Evolutionary conservation across 1,140 invertebrate species (phyloP), one percentile per base, ranked within the genome.

Genomic region (Mylabris phalerata): DNA sequence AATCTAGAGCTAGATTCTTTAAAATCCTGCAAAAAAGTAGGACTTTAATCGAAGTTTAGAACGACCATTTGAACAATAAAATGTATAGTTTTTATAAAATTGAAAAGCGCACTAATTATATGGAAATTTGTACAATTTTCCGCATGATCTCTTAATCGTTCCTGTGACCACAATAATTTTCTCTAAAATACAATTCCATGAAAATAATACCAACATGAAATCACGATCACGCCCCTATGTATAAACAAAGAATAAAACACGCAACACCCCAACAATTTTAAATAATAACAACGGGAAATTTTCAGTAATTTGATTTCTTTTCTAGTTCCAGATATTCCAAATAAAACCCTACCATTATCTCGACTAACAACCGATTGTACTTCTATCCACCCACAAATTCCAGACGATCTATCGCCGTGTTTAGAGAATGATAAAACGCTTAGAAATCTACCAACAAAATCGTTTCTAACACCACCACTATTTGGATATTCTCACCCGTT

Each of bases 131-230:
- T 32, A 51, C 59, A 51, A 51, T 56, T 7, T 57, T 56, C 43
- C 41, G 44, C 54, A 56, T 42, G 54, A 56, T 61, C 32, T 7
- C 4, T 7, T 32, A 24, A 55, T 61, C 11, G 38, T 56, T 61
- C 48, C 48, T 61, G 41, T 64, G 59, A 60, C 56, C 48, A 55
- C 61, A 61, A 62, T 57, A 62, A 64, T 61, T 58, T 51, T 57
- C 48, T 55, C 48, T 50, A 60, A 45, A 59, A 61, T 39, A 52
- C 38, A 46, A 60, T 54, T 46, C 50, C 46, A 40, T 9, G 32
- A 41, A 32, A 56, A 56, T 55, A 60, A 41, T 46, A 51, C 24
- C 40, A 50, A 50, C 59, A 60, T 56, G 59, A 61, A 61, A 60
- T 32, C 32, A 48, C 26, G 44, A 61, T 56, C 54, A 60, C 60